phyloP scores from a whole-genome alignment of 2,888 invertebrate genomes.

The Bugulina stolonifera region DNA sequence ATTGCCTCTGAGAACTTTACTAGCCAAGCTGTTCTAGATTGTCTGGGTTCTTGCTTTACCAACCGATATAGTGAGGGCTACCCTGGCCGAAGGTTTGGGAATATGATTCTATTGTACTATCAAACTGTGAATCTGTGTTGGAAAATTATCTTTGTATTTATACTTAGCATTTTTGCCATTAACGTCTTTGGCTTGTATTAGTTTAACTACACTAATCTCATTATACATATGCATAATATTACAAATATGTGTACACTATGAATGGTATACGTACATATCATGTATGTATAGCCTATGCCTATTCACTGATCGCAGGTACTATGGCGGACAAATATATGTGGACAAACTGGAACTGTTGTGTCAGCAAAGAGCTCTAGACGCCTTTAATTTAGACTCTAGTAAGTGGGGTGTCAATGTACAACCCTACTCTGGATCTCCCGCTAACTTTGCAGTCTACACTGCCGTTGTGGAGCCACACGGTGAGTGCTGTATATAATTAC shows the following conservation, averaged over 20 bases:
- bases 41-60: conserved; percentile 57
- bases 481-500: background rate
- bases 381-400: conserved; percentile 72
- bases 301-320: conserved; percentile 65
- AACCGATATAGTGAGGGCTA: conserved; percentile 62
- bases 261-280: too few relatives aligned
- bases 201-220: too few relatives aligned
- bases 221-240: too few relatives aligned
- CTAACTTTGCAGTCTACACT: conserved; percentile 94
- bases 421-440: conserved; percentile 91
- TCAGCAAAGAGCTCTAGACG: conserved; percentile 77
- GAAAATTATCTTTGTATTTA: too few relatives aligned
- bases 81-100: conserved; percentile 55
- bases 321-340: conserved; percentile 93
- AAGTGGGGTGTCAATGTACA: conserved; percentile 98
- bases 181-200: too few relatives aligned
- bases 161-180: too few relatives aligned
- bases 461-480: conserved; percentile 78
- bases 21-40: conserved; percentile 54
- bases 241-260: too few relatives aligned
- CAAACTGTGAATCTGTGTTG: too few relatives aligned
- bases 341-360: conserved; percentile 86
- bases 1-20: conserved; percentile 77
- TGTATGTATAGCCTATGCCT: too few relatives aligned
- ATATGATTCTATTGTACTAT: background rate